A percentile compares a stretch with the other conserved stretches of the same genome.
Conservation (phyloP, 2,113 vertebrate genomes). For the Mohoua ochrocephala region DNA sequence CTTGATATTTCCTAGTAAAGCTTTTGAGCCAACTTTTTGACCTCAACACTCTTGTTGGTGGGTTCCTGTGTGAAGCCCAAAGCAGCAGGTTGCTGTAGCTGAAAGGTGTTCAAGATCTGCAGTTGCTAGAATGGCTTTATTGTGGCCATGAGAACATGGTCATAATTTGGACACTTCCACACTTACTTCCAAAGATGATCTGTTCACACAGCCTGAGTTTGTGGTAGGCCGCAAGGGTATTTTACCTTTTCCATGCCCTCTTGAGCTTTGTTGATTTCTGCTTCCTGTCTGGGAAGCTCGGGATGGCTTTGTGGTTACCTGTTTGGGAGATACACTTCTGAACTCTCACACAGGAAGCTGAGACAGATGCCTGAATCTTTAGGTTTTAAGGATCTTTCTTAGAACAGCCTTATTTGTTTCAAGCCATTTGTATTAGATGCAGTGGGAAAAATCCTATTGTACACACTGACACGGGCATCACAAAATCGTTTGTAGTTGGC, state of each 20-base stretch:
- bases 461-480: not conserved
- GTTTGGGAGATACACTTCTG: not conserved
- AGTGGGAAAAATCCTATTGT: not conserved
- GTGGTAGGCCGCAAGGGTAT: fast-evolving
- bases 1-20: not conserved
- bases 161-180: not conserved
- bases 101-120: not conserved
- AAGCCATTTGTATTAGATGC: not conserved
- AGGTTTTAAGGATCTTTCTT: not conserved
- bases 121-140: not conserved
- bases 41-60: not conserved
- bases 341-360: not conserved
- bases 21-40: not conserved
- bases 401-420: not conserved
- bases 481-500: not conserved
- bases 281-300: not conserved
- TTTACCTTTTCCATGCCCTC: not conserved
- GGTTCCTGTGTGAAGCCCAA: not conserved
- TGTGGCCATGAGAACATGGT: not conserved
- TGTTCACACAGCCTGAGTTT: not conserved
- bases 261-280: not conserved
- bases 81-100: not conserved
- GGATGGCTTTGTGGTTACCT: not conserved
- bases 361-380: not conserved
- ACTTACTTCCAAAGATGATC: not conserved